Percentiles rank a stretch among this genome's conserved stretches.
phyloP scores from a whole-genome alignment of 2,888 invertebrate species.

The Plebejus melissa region DNA sequence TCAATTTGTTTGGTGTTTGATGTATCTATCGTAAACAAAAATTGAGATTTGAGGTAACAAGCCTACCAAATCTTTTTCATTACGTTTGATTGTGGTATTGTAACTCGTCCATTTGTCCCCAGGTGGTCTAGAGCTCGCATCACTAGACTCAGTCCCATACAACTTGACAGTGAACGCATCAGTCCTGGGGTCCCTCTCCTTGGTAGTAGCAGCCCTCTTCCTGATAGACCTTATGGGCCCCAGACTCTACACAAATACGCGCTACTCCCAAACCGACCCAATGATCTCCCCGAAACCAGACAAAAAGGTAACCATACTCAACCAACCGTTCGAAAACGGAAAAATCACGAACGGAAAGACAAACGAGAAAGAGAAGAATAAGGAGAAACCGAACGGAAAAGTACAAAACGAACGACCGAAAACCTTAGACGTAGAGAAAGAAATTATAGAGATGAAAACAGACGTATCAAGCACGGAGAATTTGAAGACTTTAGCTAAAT shows the following conservation, averaged over 20 bases:
- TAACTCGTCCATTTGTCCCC: slow-evolving; percentile 31
- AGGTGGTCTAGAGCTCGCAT: slow-evolving; percentile 84
- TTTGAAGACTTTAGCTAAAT: slow-evolving; percentile 47
- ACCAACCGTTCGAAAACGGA: slow-evolving; percentile 44
- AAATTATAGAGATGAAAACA: slow-evolving; percentile 42
- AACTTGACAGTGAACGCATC: slow-evolving; percentile 85
- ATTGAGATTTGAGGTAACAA: not conserved
- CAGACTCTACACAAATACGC: slow-evolving; percentile 63
- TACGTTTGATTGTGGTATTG: not conserved
- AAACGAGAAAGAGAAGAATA: slow-evolving; percentile 42
- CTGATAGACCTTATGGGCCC: slow-evolving; percentile 83
- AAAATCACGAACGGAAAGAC: slow-evolving; percentile 45
- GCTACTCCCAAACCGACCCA: slow-evolving; percentile 62
- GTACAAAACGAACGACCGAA: slow-evolving; percentile 57
- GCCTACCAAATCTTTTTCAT: not conserved
- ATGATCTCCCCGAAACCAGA: slow-evolving; percentile 52
- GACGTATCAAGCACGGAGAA: slow-evolving; percentile 40
- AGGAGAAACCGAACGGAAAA: slow-evolving; percentile 46
- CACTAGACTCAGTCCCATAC: slow-evolving; percentile 84
- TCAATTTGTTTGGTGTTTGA: not conserved
- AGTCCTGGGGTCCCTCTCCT: slow-evolving; percentile 82
- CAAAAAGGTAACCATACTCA: slow-evolving; percentile 59
- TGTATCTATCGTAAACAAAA: not conserved
- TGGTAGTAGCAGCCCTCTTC: slow-evolving; percentile 83
- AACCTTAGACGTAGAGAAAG: slow-evolving; percentile 56